These are phyloP conservation scores for Tetranychus truncatus DNA, from an alignment of 2,888 invertebrate species.

Conservation along the genomic window DNA sequence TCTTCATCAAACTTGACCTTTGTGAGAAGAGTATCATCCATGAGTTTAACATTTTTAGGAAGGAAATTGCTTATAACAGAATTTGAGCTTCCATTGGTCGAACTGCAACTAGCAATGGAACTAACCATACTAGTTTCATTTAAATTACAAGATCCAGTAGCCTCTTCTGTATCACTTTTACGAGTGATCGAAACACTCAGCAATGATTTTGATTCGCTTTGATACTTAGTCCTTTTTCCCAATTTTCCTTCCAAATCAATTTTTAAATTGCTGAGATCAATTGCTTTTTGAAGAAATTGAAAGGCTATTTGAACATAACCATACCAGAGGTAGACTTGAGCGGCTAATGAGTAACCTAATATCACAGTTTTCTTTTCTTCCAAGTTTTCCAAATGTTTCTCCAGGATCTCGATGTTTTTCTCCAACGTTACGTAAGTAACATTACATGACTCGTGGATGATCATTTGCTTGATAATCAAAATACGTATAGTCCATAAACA, in stretches of 20 bases:
- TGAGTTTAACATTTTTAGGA: slow-evolving; percentile 45
- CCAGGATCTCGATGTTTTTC: not conserved
- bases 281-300: slow-evolving; percentile 46
- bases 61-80: slow-evolving; percentile 7
- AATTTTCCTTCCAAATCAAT: slow-evolving; percentile 57
- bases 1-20: slow-evolving; percentile 49
- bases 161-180: slow-evolving; percentile 27
- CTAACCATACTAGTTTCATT: not conserved
- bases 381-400: not conserved
- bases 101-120: too few species aligned
- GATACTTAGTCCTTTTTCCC: slow-evolving; percentile 76
- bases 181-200: slow-evolving; percentile 49
- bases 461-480: not conserved
- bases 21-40: slow-evolving; percentile 72
- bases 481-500: not conserved
- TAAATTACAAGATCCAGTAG: not conserved
- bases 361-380: slow-evolving; percentile 3
- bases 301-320: slow-evolving; percentile 52
- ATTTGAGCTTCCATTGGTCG: too few species aligned
- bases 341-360: slow-evolving; percentile 9
- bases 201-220: slow-evolving; percentile 44
- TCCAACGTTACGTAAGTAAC: not conserved
- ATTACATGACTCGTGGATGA: not conserved
- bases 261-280: slow-evolving; percentile 45
- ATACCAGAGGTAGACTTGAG: slow-evolving; percentile 40